Evolutionary conservation across 37 sponge, comb jelly and placozoan species (phyloP).

Genomic region (Haliclona indistincta): DNA sequence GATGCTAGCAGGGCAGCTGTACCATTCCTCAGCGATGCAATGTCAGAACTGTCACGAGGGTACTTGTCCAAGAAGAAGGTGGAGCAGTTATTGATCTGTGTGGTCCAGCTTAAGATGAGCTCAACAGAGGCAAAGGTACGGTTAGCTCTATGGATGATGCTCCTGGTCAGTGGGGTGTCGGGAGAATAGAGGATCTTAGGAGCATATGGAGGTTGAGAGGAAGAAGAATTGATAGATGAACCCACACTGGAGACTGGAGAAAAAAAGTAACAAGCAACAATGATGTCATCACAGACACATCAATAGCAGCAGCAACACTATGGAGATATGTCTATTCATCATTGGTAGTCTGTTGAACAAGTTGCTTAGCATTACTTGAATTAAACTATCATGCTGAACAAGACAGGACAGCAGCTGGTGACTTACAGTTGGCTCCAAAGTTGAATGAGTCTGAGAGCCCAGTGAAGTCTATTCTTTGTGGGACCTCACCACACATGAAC

Average conservation of each 20-base stretch:
- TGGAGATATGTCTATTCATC: not conserved
- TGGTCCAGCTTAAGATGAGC: not conserved
- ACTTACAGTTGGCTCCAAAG: no score
- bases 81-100: slow-evolving; percentile 51
- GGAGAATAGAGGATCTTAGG: slow-evolving; percentile 77
- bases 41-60: slow-evolving; percentile 12
- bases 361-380: not conserved
- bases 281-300: no score
- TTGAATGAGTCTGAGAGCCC: no score
- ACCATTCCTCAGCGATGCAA: not conserved
- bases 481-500: no score
- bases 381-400: not conserved
- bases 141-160: slow-evolving; percentile 62
- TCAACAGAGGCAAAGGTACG: slow-evolving; percentile 48
- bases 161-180: slow-evolving; percentile 12
- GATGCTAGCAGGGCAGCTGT: not conserved
- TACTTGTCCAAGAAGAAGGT: slow-evolving; percentile 29
- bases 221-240: no score
- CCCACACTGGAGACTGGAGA: no score
- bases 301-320: no score
- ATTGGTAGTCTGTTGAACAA: not conserved
- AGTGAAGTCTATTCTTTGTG: no score
- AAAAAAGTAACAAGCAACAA: no score
- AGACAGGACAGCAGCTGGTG: no score
- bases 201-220: no score